Percentiles rank a stretch among this genome's conserved stretches.
phyloP scores from a whole-genome alignment of 2,113 vertebrate species.

The Boulengeromyrus knoepffleri region DNA sequence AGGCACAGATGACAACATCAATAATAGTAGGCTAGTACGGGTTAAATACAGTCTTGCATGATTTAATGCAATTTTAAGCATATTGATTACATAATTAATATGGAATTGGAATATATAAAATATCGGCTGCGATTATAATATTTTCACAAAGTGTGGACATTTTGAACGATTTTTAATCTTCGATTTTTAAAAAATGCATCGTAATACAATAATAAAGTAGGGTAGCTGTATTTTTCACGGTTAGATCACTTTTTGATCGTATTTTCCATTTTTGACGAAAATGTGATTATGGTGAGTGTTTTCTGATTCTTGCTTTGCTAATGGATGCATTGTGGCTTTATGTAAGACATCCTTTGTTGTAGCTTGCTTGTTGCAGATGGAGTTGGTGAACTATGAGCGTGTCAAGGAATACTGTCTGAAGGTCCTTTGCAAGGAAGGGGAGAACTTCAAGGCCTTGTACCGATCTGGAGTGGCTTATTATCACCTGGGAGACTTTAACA shows the following conservation, averaged over 20 bases:
- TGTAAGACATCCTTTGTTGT: not conserved
- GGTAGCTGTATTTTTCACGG: not conserved
- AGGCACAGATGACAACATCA: not conserved
- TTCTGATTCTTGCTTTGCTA: not conserved
- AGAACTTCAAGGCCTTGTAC: constrained; percentile 98
- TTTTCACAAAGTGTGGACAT: not conserved
- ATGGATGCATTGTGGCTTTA: not conserved
- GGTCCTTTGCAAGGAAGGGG: constrained; percentile 89
- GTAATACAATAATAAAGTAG: not conserved
- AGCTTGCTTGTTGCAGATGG: constrained; percentile 96
- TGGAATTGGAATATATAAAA: not conserved
- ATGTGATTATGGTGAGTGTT: not conserved
- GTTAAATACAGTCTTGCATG: not conserved
- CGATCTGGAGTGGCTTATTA: constrained; percentile 95
- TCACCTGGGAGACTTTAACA: constrained; percentile 93
- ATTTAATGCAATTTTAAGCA: not conserved
- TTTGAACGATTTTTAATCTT: not conserved
- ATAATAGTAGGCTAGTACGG: not conserved
- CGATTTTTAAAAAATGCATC: not conserved
- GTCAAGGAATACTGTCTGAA: constrained; percentile 98
- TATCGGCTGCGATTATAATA: not conserved
- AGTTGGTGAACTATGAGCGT: constrained; percentile 95
- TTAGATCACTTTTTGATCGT: not conserved
- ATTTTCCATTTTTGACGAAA: not conserved
- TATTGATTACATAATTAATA: not conserved